Evolutionary conservation across 2,888 invertebrate species (phyloP).

Genomic region (Cybosia mesomella): DNA sequence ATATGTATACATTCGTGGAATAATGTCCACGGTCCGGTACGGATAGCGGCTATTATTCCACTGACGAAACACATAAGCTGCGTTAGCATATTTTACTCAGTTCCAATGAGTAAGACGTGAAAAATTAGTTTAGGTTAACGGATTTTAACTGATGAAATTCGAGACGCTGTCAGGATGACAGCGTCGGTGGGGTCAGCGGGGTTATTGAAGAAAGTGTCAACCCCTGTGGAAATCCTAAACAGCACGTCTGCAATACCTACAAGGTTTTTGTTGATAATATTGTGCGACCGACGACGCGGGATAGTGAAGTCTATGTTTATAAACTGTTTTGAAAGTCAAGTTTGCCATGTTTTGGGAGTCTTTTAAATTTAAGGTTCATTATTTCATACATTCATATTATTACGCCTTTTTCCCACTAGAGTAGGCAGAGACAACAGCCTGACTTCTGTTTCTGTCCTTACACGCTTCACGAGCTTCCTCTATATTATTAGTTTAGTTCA

Average conservation of each 20-base stretch:
- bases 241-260: not conserved
- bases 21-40: not conserved
- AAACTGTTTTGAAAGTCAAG: slow-evolving; percentile 2
- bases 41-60: not conserved
- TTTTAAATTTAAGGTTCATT: not conserved
- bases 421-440: not conserved
- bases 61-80: not conserved
- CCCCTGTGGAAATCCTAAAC: not conserved
- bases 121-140: no score
- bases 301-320: slow-evolving; percentile 1
- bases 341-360: not conserved
- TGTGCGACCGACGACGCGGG: not conserved
- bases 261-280: slow-evolving; percentile 5
- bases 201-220: not conserved
- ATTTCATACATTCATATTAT: not conserved
- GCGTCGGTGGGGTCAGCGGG: no score
- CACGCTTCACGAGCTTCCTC: not conserved
- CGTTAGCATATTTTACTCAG: not conserved
- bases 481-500: not conserved
- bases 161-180: no score
- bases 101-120: not conserved
- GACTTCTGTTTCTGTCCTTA: not conserved
- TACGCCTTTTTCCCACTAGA: not conserved
- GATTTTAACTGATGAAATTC: no score
- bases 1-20: not conserved